Percentiles rank a stretch among this genome's conserved stretches.
These are phyloP conservation scores for Strigamia crassipes DNA, from an alignment of 2,888 invertebrate genomes.

Conservation along the genomic window DNA sequence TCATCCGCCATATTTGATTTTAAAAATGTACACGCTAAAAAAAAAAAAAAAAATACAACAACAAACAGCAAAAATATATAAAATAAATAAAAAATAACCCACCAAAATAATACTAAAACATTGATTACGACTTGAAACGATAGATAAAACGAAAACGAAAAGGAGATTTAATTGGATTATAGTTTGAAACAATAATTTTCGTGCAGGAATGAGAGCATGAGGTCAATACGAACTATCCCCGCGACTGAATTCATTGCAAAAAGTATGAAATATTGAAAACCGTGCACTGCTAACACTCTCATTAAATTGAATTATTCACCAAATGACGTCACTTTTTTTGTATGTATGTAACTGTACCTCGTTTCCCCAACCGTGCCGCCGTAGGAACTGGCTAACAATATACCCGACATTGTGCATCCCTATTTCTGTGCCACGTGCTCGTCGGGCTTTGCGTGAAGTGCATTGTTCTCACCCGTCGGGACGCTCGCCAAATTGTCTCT, in stretches of 20 bases:
- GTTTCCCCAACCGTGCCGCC: not conserved
- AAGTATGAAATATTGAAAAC: not conserved
- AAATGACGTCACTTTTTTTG: conserved; percentile 18
- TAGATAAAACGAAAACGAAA: too few species aligned
- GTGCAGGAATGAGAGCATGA: too few species aligned
- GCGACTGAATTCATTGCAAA: not conserved
- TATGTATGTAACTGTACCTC: not conserved
- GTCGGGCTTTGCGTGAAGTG: not conserved
- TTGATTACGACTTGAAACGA: too few species aligned
- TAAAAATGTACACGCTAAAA: too few species aligned
- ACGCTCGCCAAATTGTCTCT: not conserved
- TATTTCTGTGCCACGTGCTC: conserved; percentile 6
- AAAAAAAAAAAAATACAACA: too few species aligned
- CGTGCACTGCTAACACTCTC: not conserved
- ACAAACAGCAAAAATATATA: too few species aligned
- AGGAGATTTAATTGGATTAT: too few species aligned
- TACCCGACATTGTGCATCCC: conserved; percentile 13
- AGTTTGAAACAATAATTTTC: too few species aligned
- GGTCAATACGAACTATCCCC: too few species aligned
- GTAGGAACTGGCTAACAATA: conserved; percentile 18
- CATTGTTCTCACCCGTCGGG: conserved; percentile 16
- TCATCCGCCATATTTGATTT: too few species aligned
- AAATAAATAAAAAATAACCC: too few species aligned
- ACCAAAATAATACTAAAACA: too few species aligned
- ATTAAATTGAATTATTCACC: not conserved